A percentile compares a stretch with the other conserved stretches of the same genome.
phyloP scores from a whole-genome alignment of 2,888 invertebrate genomes.

The Drosophila meridionalis region DNA sequence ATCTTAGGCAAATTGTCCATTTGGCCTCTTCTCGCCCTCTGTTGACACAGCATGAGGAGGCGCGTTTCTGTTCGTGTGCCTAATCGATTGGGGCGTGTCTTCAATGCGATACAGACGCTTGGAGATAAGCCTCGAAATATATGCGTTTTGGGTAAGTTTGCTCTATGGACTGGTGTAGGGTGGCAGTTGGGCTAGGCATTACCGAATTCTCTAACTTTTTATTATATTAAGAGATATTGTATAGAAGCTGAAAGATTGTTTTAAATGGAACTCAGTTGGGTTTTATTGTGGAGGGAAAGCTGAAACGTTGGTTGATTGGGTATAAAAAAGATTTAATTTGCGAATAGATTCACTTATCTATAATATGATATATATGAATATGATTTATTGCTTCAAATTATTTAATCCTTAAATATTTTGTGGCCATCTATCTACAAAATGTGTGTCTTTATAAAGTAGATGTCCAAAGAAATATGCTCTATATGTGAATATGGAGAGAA shows the following conservation, averaged over 20 bases:
- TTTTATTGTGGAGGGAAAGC: too few species aligned
- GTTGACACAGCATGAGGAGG: conserved; percentile 49
- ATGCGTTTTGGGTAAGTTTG: conserved; percentile 3
- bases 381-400: too few species aligned
- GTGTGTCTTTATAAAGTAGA: neutral
- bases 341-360: too few species aligned
- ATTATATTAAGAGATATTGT: too few species aligned
- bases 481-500: too few species aligned
- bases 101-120: conserved; percentile 12
- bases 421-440: neutral
- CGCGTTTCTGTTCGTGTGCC: conserved; percentile 24
- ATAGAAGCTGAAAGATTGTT: too few species aligned
- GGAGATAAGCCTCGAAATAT: conserved; percentile 32
- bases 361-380: too few species aligned
- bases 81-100: conserved; percentile 45
- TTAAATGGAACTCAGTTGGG: too few species aligned
- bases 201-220: neutral
- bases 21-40: conserved; percentile 16
- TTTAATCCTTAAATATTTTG: neutral
- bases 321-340: too few species aligned
- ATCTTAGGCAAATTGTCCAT: conserved; percentile 29
- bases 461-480: neutral
- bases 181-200: conserved; percentile 4
- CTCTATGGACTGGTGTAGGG: conserved; percentile 31
- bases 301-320: too few species aligned